A percentile compares a stretch with the other conserved stretches of the same genome.
phyloP scores from a whole-genome alignment of 2,113 vertebrate species.

The Sturnira hondurensis region DNA sequence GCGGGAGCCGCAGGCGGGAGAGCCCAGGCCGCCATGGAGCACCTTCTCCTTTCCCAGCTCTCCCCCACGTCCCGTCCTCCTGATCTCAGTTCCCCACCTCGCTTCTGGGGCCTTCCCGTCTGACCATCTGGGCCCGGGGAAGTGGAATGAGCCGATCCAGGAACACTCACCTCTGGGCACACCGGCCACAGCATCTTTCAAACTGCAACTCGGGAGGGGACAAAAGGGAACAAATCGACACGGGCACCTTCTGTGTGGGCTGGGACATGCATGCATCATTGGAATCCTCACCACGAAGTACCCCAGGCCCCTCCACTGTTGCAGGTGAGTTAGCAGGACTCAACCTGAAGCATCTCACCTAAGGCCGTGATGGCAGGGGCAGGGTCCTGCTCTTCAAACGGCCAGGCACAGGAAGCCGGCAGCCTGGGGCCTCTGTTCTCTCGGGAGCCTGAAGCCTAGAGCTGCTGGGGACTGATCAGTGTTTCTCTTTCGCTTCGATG shows the following conservation, averaged over 20 bases:
- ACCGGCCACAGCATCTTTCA: background rate
- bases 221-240: background rate
- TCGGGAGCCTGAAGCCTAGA: background rate
- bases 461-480: too few relatives aligned
- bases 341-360: background rate
- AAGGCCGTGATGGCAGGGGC: background rate
- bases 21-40: background rate
- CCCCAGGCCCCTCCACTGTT: background rate
- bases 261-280: fast-evolving
- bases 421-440: background rate
- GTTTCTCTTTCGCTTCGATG: too few relatives aligned
- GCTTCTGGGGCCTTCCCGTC: background rate
- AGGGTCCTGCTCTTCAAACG: background rate
- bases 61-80: background rate
- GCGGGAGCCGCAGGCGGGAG: background rate
- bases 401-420: background rate
- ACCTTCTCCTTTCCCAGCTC: background rate
- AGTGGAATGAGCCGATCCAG: background rate
- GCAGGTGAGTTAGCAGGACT: background rate
- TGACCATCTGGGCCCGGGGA: background rate
- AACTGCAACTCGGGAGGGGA: background rate
- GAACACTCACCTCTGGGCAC: background rate
- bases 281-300: background rate
- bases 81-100: background rate
- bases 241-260: background rate